Conservation (phyloP, 2,888 invertebrate genomes). For the Galerucella calmariensis region DNA sequence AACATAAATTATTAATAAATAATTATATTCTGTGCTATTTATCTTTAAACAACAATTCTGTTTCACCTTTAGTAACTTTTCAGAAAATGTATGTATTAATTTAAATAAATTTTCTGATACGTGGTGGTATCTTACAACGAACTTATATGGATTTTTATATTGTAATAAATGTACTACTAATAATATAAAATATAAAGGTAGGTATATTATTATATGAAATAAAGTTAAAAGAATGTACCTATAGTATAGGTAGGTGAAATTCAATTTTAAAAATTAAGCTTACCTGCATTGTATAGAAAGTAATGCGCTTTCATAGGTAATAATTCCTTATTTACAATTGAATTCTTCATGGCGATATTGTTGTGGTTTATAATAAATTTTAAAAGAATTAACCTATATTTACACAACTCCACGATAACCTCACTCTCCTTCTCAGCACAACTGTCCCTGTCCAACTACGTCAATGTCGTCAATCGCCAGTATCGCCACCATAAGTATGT, state of each 20-base stretch:
- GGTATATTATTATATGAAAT: too few species aligned
- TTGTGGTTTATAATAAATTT: neutral
- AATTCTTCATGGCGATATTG: neutral
- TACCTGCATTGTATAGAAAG: conserved; percentile 3
- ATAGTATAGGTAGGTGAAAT: too few species aligned
- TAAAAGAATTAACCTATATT: conserved; percentile 1
- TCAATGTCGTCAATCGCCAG: too few species aligned
- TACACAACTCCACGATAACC: neutral
- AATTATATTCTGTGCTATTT: neutral
- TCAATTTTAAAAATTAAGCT: neutral
- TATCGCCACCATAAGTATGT: too few species aligned
- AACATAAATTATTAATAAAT: neutral
- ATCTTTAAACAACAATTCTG: neutral
- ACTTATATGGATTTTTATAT: too few species aligned
- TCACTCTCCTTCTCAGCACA: neutral
- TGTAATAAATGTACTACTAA: too few species aligned
- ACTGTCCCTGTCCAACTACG: too few species aligned
- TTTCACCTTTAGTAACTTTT: neutral
- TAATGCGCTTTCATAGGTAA: conserved; percentile 5
- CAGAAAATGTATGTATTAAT: neutral
- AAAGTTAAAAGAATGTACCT: too few species aligned
- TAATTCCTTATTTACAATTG: neutral
- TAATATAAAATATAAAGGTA: too few species aligned
- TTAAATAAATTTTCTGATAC: too few species aligned
- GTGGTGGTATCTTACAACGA: too few species aligned